phyloP scores from a whole-genome alignment of 2,113 vertebrate genomes.

The Strix uralensis region DNA sequence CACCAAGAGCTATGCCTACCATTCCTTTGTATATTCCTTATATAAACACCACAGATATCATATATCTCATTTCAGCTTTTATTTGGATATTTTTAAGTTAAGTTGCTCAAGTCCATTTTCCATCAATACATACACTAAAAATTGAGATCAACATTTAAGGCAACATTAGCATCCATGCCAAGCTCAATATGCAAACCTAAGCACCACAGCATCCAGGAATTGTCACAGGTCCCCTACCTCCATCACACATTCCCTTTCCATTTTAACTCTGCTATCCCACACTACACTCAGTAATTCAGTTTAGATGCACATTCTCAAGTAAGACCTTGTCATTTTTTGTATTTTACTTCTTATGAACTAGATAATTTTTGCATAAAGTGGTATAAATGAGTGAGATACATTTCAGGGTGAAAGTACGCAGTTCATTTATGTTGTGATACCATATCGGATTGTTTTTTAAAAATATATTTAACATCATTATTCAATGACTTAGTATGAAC shows the following conservation, averaged over 20 bases:
- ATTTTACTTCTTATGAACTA: neutral
- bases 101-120: conserved; percentile 60
- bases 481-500: neutral
- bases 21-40: neutral
- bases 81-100: conserved; percentile 53
- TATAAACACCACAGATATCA: conserved; percentile 22
- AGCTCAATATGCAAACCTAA: conserved; percentile 49
- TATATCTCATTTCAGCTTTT: conserved; percentile 25
- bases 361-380: neutral
- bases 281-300: neutral
- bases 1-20: neutral
- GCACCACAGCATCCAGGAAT: conserved; percentile 27
- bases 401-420: neutral
- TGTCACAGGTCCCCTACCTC: conserved; percentile 6
- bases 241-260: neutral
- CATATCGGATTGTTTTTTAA: neutral
- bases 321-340: neutral
- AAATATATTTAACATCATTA: neutral
- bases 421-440: neutral
- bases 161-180: conserved; percentile 55
- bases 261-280: neutral
- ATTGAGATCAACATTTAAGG: conserved; percentile 63
- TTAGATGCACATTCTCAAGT: neutral
- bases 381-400: neutral
- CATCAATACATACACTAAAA: conserved; percentile 59